A percentile compares a stretch with the other conserved stretches of the same genome.
phyloP scores from a whole-genome alignment of 2,113 vertebrate genomes.

The Larimichthys polyactis region DNA sequence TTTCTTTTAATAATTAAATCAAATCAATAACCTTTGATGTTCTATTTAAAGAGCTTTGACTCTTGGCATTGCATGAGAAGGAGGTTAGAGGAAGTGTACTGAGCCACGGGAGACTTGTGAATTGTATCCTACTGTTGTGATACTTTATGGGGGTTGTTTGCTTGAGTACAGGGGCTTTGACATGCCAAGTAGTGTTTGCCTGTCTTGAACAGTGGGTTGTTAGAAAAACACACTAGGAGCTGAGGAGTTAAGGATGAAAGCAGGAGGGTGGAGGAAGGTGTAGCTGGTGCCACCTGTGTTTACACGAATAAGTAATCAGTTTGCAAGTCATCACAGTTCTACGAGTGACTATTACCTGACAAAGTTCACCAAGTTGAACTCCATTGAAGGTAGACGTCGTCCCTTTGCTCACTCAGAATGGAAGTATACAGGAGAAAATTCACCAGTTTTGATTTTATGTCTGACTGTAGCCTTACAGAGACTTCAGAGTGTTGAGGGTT shows the following conservation, averaged over 20 bases:
- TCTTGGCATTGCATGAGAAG: constrained; percentile 10
- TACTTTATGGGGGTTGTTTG: constrained; percentile 48
- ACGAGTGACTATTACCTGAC: too few relatives aligned
- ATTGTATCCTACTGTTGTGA: constrained; percentile 54
- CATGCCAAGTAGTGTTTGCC: constrained; percentile 42
- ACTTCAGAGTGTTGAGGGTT: not conserved
- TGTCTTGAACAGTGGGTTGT: constrained; percentile 43
- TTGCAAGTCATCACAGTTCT: constrained; percentile 14
- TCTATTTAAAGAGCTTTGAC: constrained; percentile 39
- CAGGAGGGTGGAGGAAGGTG: constrained; percentile 47
- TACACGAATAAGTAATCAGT: constrained; percentile 58
- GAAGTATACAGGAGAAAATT: too few relatives aligned
- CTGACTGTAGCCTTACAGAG: too few relatives aligned
- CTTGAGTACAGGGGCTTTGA: constrained; percentile 38
- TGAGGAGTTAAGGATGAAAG: constrained; percentile 20
- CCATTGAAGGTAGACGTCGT: too few relatives aligned
- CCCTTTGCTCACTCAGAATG: too few relatives aligned
- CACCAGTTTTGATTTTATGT: too few relatives aligned
- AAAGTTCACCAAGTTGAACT: too few relatives aligned
- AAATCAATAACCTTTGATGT: constrained; percentile 52
- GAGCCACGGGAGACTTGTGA: constrained; percentile 58
- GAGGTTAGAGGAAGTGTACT: constrained; percentile 46
- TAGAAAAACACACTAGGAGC: constrained; percentile 51
- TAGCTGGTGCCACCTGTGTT: constrained; percentile 64
- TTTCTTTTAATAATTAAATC: constrained; percentile 58